Conservation (phyloP, 2,113 vertebrate genomes). For the Mesocricetus auratus region DNA sequence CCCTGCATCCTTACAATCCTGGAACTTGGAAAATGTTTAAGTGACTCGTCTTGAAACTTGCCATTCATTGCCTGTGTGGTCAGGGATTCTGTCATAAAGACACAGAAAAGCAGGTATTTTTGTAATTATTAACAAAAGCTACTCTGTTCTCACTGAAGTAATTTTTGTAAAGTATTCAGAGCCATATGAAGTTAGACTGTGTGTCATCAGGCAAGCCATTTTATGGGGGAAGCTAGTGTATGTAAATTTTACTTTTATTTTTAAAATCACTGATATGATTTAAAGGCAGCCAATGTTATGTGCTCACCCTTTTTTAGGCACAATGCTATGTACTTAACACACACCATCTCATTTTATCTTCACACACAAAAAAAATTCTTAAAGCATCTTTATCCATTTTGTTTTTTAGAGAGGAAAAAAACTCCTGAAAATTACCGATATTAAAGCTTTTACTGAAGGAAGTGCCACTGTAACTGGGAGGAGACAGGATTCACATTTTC, state of each 20-base stretch:
- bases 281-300: not conserved
- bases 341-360: not conserved
- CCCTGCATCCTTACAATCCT: not conserved
- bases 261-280: not conserved
- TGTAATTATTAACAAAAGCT: not conserved
- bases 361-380: not conserved
- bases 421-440: not conserved
- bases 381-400: not conserved
- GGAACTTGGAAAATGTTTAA: not conserved
- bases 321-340: not conserved
- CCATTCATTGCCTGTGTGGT: not conserved
- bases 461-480: not conserved
- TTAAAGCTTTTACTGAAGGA: not conserved
- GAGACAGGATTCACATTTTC: not conserved
- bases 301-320: not conserved
- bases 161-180: not conserved
- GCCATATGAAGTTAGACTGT: not conserved
- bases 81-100: not conserved
- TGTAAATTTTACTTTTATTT: not conserved
- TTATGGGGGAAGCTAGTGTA: not conserved
- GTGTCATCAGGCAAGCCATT: not conserved
- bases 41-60: not conserved
- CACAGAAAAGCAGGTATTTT: not conserved
- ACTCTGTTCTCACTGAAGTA: not conserved
- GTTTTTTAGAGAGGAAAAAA: not conserved